These are phyloP conservation scores for Rhodeus uyekii DNA, from an alignment of 2,797 vertebrate genomes.

Conservation along the genomic window DNA sequence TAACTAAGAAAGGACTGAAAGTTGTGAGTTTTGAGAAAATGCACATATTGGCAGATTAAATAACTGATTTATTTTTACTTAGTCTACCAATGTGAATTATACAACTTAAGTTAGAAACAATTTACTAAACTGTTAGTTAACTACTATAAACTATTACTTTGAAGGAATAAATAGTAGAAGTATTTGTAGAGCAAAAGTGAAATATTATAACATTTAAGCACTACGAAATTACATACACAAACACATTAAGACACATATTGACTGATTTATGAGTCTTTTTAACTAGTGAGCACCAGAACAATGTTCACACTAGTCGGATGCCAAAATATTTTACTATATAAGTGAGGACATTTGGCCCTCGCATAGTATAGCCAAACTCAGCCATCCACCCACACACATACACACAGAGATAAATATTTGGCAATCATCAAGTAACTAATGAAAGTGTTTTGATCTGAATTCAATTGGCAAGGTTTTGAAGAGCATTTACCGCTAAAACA, in stretches of 20 bases:
- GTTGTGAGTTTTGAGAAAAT: too few relatives aligned
- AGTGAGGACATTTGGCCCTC: not conserved
- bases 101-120: not conserved
- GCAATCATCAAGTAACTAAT: not conserved
- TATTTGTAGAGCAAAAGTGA: not conserved
- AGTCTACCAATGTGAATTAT: not conserved
- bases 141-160: not conserved
- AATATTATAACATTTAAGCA: not conserved
- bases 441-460: not conserved
- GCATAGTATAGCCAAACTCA: not conserved
- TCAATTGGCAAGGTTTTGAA: conserved; percentile 35
- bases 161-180: not conserved
- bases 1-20: not conserved
- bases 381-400: too few relatives aligned
- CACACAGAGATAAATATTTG: not conserved
- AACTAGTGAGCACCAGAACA: not conserved
- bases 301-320: not conserved
- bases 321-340: too few relatives aligned
- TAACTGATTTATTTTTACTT: not conserved
- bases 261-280: too few relatives aligned
- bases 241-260: not conserved
- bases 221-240: not conserved
- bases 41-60: not conserved
- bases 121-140: not conserved
- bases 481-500: conserved; percentile 42